Percentiles rank a stretch among this genome's conserved stretches.
Evolutionary conservation across 1,140 invertebrate genomes (phyloP).

Genomic region (Phymastichus coffea): DNA sequence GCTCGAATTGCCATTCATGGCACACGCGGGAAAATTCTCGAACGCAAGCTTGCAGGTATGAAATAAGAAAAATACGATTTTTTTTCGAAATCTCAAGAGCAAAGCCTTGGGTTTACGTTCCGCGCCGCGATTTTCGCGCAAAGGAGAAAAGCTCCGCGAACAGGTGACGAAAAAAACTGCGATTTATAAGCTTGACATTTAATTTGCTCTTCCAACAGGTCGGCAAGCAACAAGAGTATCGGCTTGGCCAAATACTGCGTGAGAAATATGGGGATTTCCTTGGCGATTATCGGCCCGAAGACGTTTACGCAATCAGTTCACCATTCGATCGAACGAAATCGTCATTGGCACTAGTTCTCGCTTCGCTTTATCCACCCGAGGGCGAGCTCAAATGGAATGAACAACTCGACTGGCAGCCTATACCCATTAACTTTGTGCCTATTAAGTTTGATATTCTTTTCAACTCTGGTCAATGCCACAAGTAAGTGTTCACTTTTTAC

Average conservation of each 20-base stretch:
- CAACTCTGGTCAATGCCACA: neutral
- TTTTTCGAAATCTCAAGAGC: too few relatives aligned
- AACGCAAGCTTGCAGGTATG: too few relatives aligned
- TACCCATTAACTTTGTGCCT: slow-evolving; percentile 33
- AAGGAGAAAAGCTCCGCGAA: too few relatives aligned
- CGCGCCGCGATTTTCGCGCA: too few relatives aligned
- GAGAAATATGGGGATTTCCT: slow-evolving; percentile 49
- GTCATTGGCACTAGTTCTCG: slow-evolving; percentile 56
- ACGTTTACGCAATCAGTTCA: slow-evolving; percentile 50
- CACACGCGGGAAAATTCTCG: too few relatives aligned
- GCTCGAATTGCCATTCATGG: too few relatives aligned
- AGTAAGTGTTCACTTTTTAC: slow-evolving; percentile 1
- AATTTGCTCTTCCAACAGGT: too few relatives aligned
- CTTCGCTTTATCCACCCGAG: slow-evolving; percentile 50
- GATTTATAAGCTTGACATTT: too few relatives aligned
- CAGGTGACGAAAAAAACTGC: too few relatives aligned
- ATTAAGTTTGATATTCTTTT: slow-evolving; percentile 29
- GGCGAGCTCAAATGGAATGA: slow-evolving; percentile 35
- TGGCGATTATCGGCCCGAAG: slow-evolving; percentile 49
- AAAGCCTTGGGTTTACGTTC: too few relatives aligned
- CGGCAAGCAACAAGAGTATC: slow-evolving; percentile 52
- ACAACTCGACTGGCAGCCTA: slow-evolving; percentile 38
- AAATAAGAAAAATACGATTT: too few relatives aligned
- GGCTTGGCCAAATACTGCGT: slow-evolving; percentile 51
- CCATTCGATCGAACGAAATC: slow-evolving; percentile 61